Evolutionary conservation across 1,140 invertebrate genomes (phyloP).

Genomic region (honey bee (Apis mellifera)): Amel_HAv3.1 CM009936.2:16937001-16937500

Average conservation of each 20-base stretch:
- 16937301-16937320: neutral
- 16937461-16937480: slow-evolving; percentile 18
- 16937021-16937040: slow-evolving; percentile 9
- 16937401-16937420: no score
- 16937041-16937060: neutral
- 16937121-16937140: neutral
- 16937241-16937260: no score
- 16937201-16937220: no score
- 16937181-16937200: no score
- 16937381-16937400: neutral
- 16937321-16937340: neutral
- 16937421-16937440: neutral
- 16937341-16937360: no score
- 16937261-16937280: neutral
- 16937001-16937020: neutral
- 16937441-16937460: no score
- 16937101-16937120: no score
- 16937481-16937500: slow-evolving; percentile 38
- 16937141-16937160: neutral
- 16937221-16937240: no score
- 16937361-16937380: neutral
- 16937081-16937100: neutral
- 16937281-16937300: neutral
- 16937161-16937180: no score
- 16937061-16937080: slow-evolving; percentile 2